Base-by-base conservation (phyloP, 2,113 vertebrate species). In the Saguinus imperator region DNA sequence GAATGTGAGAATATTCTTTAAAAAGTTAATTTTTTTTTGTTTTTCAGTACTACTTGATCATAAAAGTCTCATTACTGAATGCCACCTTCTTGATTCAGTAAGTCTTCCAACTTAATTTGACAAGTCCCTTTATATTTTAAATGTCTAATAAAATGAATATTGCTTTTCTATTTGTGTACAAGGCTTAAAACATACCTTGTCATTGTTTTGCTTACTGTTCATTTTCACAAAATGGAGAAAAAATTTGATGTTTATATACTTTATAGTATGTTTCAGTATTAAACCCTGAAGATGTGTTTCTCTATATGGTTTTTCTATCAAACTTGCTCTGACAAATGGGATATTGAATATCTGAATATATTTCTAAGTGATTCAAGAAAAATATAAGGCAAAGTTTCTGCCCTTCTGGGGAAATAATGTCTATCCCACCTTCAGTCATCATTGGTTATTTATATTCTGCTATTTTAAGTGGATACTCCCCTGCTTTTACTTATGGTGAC, bases 21-120 rank as follows among this genome's bases (percentile, higher is more conserved):
- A 72, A 95, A 95, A 94, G 80, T 77, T 94, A 93, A 95, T 84
- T 3, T 45, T 57, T 92, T 72, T 13, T 84, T 97, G 61, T 97
- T 95, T 97, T 96, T 81, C 88, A 98, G 97, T 80, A 76, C 89
- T 72, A 27, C 80, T 79, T 64, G 86, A 96, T 76, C 75, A 79
- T 66, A 45, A 83, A 94, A 94, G n/a, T 52, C 48, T 95, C 70
- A 89, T 61, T 45, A 77, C 68, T 64, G 97, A 95, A 91, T 55
- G 35, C 79, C 68, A 83, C 55, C 95, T 96, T 96, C 95, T 97
- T 94, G 94, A 95, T 94, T 96, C 91, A 70, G 97, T 97, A 97
- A 97, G 97, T 97, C 91, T 92, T 94, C 52, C 37, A 89, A 55
- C 37, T 75, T 97, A 90, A 94, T 94, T 95, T 91, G 43, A 66